Conservation (phyloP, 2,113 vertebrate genomes). For the Sinosuthora webbiana region DNA sequence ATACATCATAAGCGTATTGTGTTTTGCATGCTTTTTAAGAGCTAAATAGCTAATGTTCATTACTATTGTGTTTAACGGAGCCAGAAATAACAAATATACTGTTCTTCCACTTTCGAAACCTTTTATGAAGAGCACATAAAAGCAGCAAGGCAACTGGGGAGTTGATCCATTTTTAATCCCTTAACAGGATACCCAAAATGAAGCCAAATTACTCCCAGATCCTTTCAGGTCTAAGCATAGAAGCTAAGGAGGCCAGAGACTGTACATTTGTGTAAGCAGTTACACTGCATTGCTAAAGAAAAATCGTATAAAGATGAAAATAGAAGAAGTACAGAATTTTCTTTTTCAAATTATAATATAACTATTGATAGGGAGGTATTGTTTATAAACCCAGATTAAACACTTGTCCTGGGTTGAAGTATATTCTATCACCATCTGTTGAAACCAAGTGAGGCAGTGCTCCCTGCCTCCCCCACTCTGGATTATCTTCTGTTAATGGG, state of each 20-base stretch:
- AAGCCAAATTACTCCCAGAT: slow-evolving; percentile 60
- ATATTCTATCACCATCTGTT: too few relatives aligned
- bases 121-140: slow-evolving; percentile 67
- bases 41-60: slow-evolving; percentile 68
- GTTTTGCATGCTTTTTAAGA: slow-evolving; percentile 54
- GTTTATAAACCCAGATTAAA: background rate
- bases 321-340: background rate
- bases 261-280: slow-evolving; percentile 7
- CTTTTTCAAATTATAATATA: background rate
- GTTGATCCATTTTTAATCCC: slow-evolving; percentile 42
- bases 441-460: too few relatives aligned
- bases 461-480: too few relatives aligned
- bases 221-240: slow-evolving; percentile 33
- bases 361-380: background rate
- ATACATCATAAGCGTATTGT: slow-evolving; percentile 44
- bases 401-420: too few relatives aligned
- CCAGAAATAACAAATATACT: slow-evolving; percentile 68
- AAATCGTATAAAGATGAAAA: background rate
- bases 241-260: background rate
- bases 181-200: slow-evolving; percentile 57
- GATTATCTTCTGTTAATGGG: too few relatives aligned
- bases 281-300: background rate
- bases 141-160: slow-evolving; percentile 54
- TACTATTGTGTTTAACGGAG: slow-evolving; percentile 66
- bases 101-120: slow-evolving; percentile 55